Percentiles rank a stretch among this genome's conserved stretches.
Evolutionary conservation across 1,140 invertebrate species (phyloP).

Genomic region (Streblospio benedicti): DNA sequence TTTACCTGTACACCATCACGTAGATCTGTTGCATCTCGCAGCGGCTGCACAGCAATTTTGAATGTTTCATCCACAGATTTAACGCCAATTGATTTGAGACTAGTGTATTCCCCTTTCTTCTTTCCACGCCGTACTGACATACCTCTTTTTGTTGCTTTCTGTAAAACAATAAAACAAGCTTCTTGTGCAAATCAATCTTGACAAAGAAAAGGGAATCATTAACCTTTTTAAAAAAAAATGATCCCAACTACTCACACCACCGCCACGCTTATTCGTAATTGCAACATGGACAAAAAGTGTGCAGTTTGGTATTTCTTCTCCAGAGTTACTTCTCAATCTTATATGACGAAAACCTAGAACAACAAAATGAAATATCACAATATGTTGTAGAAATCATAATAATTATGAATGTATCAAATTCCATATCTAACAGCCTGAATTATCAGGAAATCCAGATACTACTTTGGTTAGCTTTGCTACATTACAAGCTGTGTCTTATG

Average conservation of each 20-base stretch:
- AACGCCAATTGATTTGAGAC: slow-evolving; percentile 40
- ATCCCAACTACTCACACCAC: slow-evolving; percentile 47
- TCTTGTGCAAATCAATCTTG: slow-evolving; percentile 2
- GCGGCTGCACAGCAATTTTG: slow-evolving; percentile 40
- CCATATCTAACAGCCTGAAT: no score
- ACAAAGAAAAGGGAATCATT: slow-evolving; percentile 5
- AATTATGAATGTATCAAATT: slow-evolving; percentile 8
- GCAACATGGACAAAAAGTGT: slow-evolving; percentile 57
- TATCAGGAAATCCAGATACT: no score
- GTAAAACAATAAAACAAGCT: neutral
- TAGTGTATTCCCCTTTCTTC: slow-evolving; percentile 34
- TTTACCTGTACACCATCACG: slow-evolving; percentile 44
- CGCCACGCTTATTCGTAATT: slow-evolving; percentile 54
- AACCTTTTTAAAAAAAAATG: neutral
- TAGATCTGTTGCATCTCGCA: slow-evolving; percentile 46
- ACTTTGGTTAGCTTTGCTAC: no score
- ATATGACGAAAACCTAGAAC: slow-evolving; percentile 55
- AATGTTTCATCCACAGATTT: slow-evolving; percentile 44
- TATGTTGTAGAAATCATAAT: neutral
- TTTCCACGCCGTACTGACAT: slow-evolving; percentile 36
- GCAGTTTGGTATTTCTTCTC: slow-evolving; percentile 53
- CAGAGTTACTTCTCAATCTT: slow-evolving; percentile 52
- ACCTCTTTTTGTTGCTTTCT: slow-evolving; percentile 43
- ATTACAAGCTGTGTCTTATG: no score
- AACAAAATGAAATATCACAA: slow-evolving; percentile 1